phyloP scores from a whole-genome alignment of 2,113 vertebrate genomes.

The Psittacus erithacus region DNA sequence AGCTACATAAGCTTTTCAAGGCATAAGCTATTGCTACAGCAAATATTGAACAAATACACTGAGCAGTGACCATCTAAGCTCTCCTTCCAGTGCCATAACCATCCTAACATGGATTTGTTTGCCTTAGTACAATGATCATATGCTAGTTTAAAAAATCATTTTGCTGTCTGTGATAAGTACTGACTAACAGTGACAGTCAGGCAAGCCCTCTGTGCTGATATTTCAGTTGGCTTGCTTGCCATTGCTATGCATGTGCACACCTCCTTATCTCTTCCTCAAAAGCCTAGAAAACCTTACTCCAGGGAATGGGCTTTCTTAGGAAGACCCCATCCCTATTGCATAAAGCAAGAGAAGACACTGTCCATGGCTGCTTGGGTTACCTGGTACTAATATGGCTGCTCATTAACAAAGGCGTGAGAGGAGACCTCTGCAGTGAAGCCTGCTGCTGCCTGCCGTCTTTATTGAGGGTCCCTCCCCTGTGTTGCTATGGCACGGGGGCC shows the following conservation, averaged over 20 bases:
- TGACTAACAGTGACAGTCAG: neutral
- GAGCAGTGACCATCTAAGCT: neutral
- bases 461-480: no score
- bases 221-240: neutral
- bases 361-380: neutral
- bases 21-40: neutral
- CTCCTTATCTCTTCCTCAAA: neutral
- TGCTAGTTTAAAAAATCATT: neutral
- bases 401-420: neutral
- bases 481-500: neutral
- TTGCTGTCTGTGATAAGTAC: neutral
- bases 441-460: rapidly evolving
- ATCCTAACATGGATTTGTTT: neutral
- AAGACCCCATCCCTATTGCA: neutral
- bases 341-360: neutral
- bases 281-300: rapidly evolving
- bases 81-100: neutral
- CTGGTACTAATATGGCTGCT: no score
- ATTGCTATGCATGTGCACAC: rapidly evolving
- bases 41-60: neutral
- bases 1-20: neutral
- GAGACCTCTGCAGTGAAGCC: neutral
- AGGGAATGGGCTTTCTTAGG: neutral
- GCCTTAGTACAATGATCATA: neutral
- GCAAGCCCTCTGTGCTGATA: neutral